These are phyloP conservation scores for Thunnus maccoyii DNA, from an alignment of 2,113 vertebrate genomes.

Conservation along the genomic window DNA sequence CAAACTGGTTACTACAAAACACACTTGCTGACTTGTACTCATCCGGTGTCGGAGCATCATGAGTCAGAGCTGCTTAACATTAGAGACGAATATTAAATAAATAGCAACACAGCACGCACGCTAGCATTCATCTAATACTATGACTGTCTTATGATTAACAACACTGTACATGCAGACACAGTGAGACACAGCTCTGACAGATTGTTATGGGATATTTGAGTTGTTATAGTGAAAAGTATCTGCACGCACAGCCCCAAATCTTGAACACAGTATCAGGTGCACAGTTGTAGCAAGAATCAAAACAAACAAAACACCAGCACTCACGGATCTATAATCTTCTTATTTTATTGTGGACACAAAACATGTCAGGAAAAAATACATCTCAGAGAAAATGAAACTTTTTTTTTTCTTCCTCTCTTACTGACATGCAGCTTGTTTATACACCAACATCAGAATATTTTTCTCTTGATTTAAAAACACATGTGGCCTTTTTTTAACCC, in stretches of 20 bases:
- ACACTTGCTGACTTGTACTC: neutral
- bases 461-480: neutral
- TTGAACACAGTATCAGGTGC: no score
- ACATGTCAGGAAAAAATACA: constrained; percentile 13
- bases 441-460: neutral
- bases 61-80: neutral
- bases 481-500: no score
- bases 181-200: neutral
- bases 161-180: neutral
- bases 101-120: neutral
- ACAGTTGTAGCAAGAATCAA: no score
- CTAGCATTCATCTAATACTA: neutral
- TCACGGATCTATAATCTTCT: no score
- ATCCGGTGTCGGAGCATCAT: no score
- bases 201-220: constrained; percentile 8
- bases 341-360: no score
- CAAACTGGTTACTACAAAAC: neutral
- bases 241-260: no score
- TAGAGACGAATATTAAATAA: neutral
- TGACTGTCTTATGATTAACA: neutral
- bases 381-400: neutral
- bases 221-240: neutral
- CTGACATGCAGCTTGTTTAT: neutral
- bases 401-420: neutral
- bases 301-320: no score